Conservation (phyloP, 2,888 invertebrate genomes). For the Hermaeophaga mercurialis region DNA sequence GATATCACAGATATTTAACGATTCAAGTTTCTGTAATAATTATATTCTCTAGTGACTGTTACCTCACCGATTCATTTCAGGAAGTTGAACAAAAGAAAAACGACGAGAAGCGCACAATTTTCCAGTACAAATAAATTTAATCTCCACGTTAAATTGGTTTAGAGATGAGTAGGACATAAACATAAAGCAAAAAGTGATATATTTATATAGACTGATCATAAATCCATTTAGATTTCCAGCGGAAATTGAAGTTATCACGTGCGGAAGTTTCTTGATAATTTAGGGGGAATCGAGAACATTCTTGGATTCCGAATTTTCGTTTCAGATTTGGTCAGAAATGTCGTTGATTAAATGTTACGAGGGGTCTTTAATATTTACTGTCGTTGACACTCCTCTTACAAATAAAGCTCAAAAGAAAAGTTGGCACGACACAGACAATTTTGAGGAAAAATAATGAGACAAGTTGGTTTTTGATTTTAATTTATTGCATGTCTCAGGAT, state of each 20-base stretch:
- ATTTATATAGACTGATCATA: conserved; percentile 31
- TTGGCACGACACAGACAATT: no score
- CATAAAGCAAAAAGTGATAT: conserved; percentile 8
- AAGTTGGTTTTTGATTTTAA: no score
- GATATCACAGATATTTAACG: no score
- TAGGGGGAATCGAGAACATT: conserved; percentile 29
- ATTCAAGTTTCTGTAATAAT: neutral
- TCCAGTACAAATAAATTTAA: conserved; percentile 4
- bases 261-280: conserved; percentile 37
- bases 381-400: no score
- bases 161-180: conserved; percentile 2
- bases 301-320: conserved; percentile 5
- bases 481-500: no score
- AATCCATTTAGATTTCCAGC: conserved; percentile 35
- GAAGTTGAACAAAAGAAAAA: neutral
- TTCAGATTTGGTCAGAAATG: conserved; percentile 15
- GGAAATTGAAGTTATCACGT: conserved; percentile 39
- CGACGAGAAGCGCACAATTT: neutral
- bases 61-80: neutral
- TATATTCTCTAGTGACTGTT: neutral
- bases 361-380: no score
- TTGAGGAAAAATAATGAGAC: no score
- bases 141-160: conserved; percentile 6
- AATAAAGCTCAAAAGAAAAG: no score
- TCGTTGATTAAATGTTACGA: conserved; percentile 15